These are phyloP conservation scores for Endomychus coccineus DNA, from an alignment of 2,888 invertebrate genomes.

Conservation along the genomic window DNA sequence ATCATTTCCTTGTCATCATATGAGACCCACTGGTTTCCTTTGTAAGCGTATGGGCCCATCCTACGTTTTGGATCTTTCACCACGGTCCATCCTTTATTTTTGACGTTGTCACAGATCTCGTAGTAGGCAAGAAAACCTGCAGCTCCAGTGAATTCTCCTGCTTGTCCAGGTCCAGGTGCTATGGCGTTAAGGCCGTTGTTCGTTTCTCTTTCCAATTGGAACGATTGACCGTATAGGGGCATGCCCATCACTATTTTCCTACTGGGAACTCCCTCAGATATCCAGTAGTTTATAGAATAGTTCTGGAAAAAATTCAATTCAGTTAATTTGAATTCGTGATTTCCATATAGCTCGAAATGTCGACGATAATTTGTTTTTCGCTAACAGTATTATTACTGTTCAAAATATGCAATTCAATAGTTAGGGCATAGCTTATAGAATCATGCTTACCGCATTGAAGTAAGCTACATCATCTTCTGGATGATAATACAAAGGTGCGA, in stretches of 20 bases:
- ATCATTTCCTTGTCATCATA: conserved; percentile 80
- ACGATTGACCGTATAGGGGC: conserved; percentile 83
- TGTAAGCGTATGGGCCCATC: conserved; percentile 84
- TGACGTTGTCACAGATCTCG: conserved; percentile 81
- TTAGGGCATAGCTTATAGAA: background rate
- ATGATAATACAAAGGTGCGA: conserved; percentile 76
- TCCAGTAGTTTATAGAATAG: conserved; percentile 85
- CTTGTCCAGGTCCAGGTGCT: conserved; percentile 69
- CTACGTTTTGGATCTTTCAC: conserved; percentile 68
- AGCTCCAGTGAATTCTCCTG: conserved; percentile 78
- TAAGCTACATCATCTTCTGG: conserved; percentile 73
- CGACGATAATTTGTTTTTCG: too few species aligned
- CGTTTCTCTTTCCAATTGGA: conserved; percentile 56
- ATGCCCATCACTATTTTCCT: conserved; percentile 82
- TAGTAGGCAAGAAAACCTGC: conserved; percentile 84
- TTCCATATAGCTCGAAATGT: too few species aligned
- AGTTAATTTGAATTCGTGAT: too few species aligned
- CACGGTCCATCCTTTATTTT: conserved; percentile 70
- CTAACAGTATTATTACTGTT: conserved; percentile 7
- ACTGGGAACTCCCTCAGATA: conserved; percentile 72
- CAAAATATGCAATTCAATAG: conserved; percentile 8
- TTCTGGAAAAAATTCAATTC: conserved; percentile 59
- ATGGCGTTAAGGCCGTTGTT: conserved; percentile 65
- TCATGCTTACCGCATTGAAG: conserved; percentile 67
- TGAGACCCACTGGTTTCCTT: conserved; percentile 86